Conservation (phyloP, 2,113 vertebrate species). For the Isurus oxyrinchus region DNA sequence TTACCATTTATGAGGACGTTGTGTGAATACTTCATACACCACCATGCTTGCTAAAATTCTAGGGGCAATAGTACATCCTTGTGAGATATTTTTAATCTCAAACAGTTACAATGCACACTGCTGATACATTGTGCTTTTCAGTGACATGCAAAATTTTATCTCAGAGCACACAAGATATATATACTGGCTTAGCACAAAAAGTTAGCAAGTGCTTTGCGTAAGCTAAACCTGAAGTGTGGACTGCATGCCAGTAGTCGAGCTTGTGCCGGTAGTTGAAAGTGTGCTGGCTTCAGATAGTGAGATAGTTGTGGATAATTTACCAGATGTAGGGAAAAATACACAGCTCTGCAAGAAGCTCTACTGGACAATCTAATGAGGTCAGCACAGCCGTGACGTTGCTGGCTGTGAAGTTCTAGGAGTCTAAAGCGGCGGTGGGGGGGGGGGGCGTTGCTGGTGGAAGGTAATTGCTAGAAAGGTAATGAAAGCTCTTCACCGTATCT, state of each 20-base stretch:
- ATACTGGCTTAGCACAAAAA: not conserved
- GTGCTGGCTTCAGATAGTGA: not conserved
- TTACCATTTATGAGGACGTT: not conserved
- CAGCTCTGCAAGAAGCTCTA: not conserved
- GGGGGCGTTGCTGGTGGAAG: not conserved
- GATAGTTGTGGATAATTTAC: not conserved
- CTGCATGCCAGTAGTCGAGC: no score
- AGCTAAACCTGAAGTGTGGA: not conserved
- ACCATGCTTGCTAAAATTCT: not conserved
- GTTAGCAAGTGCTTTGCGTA: not conserved
- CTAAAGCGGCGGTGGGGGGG: not conserved
- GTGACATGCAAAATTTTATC: not conserved
- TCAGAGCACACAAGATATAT: not conserved
- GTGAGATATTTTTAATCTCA: not conserved
- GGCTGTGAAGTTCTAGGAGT: not conserved
- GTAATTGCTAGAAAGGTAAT: not conserved
- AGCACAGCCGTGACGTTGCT: not conserved
- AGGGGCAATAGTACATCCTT: not conserved
- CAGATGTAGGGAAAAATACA: not conserved
- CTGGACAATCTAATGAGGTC: not conserved
- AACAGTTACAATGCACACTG: not conserved
- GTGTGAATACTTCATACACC: not conserved
- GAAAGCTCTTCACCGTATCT: not conserved
- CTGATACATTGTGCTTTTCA: not conserved
- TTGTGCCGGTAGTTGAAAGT: not conserved